A percentile compares a stretch with the other conserved stretches of the same genome.
phyloP scores from a whole-genome alignment of 2,888 invertebrate genomes.

The Chaitophorus viminalis region DNA sequence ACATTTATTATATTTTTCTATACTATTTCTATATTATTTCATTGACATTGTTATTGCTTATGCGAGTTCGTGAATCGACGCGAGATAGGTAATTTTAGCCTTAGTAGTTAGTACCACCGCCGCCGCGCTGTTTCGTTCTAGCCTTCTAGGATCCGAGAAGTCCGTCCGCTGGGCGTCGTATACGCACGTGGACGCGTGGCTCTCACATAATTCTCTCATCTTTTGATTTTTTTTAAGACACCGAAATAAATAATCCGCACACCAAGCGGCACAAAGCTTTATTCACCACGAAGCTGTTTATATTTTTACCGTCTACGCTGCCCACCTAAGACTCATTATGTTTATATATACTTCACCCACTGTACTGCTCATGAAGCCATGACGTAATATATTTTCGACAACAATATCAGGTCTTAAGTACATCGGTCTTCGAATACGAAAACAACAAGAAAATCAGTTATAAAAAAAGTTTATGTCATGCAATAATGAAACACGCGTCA shows the following conservation, averaged over 20 bases:
- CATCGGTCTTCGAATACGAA: too few relatives aligned
- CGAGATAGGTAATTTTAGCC: background rate
- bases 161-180: background rate
- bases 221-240: background rate
- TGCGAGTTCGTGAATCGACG: background rate
- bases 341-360: background rate
- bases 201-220: too few relatives aligned
- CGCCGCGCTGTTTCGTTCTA: background rate
- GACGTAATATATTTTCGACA: too few relatives aligned
- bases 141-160: background rate
- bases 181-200: background rate
- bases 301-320: background rate
- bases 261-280: background rate
- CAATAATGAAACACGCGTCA: too few relatives aligned
- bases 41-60: background rate
- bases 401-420: too few relatives aligned
- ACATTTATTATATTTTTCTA: background rate
- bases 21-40: background rate
- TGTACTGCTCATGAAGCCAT: too few relatives aligned
- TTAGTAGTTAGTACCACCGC: background rate
- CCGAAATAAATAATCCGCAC: background rate
- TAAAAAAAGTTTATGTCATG: too few relatives aligned
- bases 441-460: too few relatives aligned
- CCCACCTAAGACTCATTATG: background rate
- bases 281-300: background rate